These are phyloP conservation scores for Hirundichthys speculiger DNA, from an alignment of 2,113 vertebrate genomes.

Conservation along the genomic window DNA sequence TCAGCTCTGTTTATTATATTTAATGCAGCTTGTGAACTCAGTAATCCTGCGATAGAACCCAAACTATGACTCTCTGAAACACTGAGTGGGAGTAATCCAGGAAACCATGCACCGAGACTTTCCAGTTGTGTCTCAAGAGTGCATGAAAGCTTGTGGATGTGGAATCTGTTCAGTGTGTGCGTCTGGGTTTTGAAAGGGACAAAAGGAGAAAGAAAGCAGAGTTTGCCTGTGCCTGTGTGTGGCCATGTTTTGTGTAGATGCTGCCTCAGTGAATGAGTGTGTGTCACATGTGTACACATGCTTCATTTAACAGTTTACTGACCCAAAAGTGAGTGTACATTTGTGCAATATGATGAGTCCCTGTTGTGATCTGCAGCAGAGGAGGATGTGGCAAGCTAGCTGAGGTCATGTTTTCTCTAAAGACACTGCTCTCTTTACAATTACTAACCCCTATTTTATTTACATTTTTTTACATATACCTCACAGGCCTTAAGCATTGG, in stretches of 20 bases:
- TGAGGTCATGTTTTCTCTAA: conserved; percentile 1
- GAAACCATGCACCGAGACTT: conserved; percentile 50
- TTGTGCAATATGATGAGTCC: conserved; percentile 16
- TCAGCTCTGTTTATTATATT: conserved; percentile 58
- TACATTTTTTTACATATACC: conserved; percentile 9
- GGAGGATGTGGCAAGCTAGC: conserved; percentile 29
- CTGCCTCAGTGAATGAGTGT: conserved; percentile 47
- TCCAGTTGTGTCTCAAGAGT: conserved; percentile 68
- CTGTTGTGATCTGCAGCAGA: conserved; percentile 30
- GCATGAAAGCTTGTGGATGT: conserved; percentile 57
- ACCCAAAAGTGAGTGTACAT: conserved; percentile 26
- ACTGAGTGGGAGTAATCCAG: conserved; percentile 62
- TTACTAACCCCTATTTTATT: conserved; percentile 54
- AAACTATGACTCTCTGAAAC: conserved; percentile 51
- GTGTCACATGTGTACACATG: conserved; percentile 38
- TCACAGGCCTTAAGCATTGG: conserved; percentile 19
- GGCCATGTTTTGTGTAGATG: conserved; percentile 51
- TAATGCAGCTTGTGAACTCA: conserved; percentile 56
- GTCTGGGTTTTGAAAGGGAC: conserved; percentile 33
- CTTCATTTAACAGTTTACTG: conserved; percentile 49
- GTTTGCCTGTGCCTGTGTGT: conserved; percentile 57
- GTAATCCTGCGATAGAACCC: conserved; percentile 55
- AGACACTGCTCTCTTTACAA: conserved; percentile 31
- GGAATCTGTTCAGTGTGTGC: conserved; percentile 47
- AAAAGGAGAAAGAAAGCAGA: conserved; percentile 23